A percentile compares a stretch with the other conserved stretches of the same genome.
phyloP scores from a whole-genome alignment of 2,888 invertebrate genomes.

The Lepas anatifera region DNA sequence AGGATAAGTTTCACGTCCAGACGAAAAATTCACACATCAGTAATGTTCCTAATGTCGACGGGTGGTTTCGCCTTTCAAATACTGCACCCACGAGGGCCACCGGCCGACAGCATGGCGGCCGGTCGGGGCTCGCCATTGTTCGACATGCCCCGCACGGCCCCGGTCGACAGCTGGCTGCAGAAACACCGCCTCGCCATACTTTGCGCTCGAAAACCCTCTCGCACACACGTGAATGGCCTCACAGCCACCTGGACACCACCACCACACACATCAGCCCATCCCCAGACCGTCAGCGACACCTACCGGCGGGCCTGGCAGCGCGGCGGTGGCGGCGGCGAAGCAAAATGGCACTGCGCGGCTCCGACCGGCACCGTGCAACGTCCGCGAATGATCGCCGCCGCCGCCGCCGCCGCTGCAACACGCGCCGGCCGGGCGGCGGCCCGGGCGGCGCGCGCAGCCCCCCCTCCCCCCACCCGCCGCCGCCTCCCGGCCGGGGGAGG shows the following conservation, averaged over 20 bases:
- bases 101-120: too few species aligned
- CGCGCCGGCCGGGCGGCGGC: background rate
- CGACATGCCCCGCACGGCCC: background rate
- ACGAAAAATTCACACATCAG: too few species aligned
- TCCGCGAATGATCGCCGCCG: background rate
- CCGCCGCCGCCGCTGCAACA: slow-evolving; percentile 1
- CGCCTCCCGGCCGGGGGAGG: background rate
- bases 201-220: too few species aligned
- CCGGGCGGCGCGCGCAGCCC: slow-evolving; percentile 10
- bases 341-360: background rate
- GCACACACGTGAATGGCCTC: background rate
- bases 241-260: background rate
- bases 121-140: background rate
- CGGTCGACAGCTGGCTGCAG: background rate
- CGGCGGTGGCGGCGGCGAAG: background rate
- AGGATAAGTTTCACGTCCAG: too few species aligned
- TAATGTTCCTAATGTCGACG: too few species aligned
- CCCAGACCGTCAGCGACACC: background rate
- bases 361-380: background rate
- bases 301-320: background rate
- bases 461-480: too few species aligned
- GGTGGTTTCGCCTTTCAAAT: too few species aligned
- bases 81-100: too few species aligned
- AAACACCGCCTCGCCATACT: too few species aligned
- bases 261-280: background rate